Evolutionary conservation across 2,113 vertebrate species (phyloP).

Genomic region (Zosterops borbonicus): DNA sequence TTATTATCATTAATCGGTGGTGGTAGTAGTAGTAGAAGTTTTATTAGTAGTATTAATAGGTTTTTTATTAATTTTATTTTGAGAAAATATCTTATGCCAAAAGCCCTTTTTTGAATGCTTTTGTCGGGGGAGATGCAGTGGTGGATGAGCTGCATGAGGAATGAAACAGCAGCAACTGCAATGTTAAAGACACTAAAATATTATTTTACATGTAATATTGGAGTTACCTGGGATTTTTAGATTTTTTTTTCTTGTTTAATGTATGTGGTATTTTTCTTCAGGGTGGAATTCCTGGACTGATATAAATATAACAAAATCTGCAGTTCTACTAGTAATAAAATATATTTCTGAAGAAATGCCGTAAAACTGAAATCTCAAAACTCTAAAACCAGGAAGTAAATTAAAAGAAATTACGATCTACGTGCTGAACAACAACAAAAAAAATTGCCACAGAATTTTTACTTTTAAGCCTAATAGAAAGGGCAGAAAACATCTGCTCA

Average conservation of each 20-base stretch:
- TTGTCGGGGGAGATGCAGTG: background rate
- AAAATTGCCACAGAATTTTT: background rate
- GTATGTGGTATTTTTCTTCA: background rate
- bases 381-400: background rate
- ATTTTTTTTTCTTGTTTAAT: background rate
- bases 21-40: accelerated
- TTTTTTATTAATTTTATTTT: background rate
- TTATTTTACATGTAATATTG: background rate
- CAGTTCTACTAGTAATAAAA: background rate
- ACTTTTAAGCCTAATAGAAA: background rate
- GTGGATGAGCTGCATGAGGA: background rate
- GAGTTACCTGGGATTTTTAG: background rate
- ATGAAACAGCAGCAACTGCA: background rate
- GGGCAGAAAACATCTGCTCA: background rate
- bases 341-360: background rate
- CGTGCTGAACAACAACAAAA: background rate
- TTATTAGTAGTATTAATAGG: background rate
- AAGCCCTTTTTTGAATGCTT: background rate
- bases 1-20: background rate
- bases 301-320: background rate
- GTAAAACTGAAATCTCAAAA: background rate
- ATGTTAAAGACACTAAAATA: accelerated
- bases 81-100: background rate
- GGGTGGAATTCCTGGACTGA: background rate
- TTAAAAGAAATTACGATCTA: background rate